These are phyloP conservation scores for Drosophila insularis DNA, from an alignment of 1,140 invertebrate genomes.

Conservation along the genomic window DNA sequence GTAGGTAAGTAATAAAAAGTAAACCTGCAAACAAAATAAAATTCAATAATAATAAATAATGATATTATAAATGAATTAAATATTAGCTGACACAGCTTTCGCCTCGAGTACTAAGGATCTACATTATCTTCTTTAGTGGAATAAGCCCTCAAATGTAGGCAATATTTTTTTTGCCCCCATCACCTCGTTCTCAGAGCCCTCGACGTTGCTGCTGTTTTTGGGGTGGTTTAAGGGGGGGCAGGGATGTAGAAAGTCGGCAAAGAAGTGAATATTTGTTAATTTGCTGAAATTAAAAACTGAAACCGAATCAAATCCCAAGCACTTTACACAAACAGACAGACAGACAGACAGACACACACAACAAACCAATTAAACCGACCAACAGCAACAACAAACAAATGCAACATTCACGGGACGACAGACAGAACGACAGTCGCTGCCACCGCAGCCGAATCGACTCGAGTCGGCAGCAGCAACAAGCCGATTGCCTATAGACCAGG, in stretches of 20 bases:
- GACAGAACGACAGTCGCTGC: not conserved
- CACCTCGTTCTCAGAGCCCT: too few species aligned
- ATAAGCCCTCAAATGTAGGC: conserved; percentile 19
- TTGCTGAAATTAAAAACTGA: conserved; percentile 19
- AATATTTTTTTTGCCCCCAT: conserved; percentile 8
- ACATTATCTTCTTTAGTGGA: not conserved
- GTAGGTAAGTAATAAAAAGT: too few species aligned
- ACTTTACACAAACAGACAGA: conserved; percentile 1
- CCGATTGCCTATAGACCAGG: conserved; percentile 37
- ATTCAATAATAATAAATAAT: too few species aligned
- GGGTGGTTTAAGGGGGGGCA: too few species aligned
- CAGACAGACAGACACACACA: conserved; percentile 24
- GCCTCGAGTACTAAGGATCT: too few species aligned
- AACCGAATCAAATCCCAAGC: conserved; percentile 21
- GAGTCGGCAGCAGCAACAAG: conserved; percentile 30
- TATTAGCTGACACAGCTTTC: too few species aligned
- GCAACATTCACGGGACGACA: conserved; percentile 11
- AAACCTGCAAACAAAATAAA: too few species aligned
- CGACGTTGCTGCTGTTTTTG: too few species aligned
- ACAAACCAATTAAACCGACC: conserved; percentile 35
- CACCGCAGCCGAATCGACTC: conserved; percentile 11
- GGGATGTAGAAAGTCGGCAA: too few species aligned
- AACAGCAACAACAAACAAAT: conserved; percentile 19
- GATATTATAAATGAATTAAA: too few species aligned
- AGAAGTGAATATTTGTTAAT: conserved; percentile 19